A percentile compares a stretch with the other conserved stretches of the same genome.
Conservation (phyloP, 2,888 invertebrate species). For the Therioaphis trifolii region DNA sequence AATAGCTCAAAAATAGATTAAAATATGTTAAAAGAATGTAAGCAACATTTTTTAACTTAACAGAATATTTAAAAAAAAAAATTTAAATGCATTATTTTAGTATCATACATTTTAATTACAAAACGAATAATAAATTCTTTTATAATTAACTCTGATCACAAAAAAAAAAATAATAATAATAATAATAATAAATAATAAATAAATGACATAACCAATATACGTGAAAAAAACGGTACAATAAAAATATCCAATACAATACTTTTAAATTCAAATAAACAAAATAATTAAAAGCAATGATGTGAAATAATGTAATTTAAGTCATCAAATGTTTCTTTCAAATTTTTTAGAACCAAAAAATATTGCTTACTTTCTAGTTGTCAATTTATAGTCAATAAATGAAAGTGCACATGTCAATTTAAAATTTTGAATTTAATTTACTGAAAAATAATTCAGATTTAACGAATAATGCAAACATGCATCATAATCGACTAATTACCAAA, state of each 20-base stretch:
- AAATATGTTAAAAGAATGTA: conserved; percentile 2
- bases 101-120: no score
- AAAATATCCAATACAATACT: no score
- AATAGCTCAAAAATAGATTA: not conserved
- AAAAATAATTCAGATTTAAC: not conserved
- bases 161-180: no score
- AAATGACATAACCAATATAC: no score
- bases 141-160: no score
- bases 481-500: conserved; percentile 56
- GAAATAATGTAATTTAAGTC: no score
- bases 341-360: not conserved
- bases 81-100: not conserved
- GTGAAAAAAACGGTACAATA: no score
- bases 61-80: not conserved
- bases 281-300: no score
- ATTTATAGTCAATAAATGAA: conserved; percentile 15
- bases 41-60: not conserved
- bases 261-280: no score
- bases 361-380: not conserved
- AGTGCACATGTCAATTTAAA: conserved; percentile 10
- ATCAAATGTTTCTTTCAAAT: not conserved
- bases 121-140: no score
- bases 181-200: no score
- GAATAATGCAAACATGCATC: conserved; percentile 23
- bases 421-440: conserved; percentile 7